Evolutionary conservation across 1,140 invertebrate genomes (phyloP), one percentile per base, ranked within the genome.

Genomic region (Atta texana): DNA sequence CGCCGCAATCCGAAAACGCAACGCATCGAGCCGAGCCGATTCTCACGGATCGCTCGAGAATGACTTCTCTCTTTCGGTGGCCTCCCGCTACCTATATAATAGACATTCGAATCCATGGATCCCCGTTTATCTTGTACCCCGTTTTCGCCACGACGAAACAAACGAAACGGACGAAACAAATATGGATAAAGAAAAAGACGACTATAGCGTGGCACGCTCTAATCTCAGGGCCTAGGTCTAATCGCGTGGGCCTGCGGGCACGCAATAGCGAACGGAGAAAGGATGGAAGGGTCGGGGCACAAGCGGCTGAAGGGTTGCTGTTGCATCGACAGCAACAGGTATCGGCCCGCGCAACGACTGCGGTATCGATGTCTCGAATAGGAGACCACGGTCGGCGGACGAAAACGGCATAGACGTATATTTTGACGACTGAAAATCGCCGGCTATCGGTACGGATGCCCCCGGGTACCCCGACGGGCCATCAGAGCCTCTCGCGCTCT

Each of bases 351-450:
- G 88, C 78, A 81, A 81, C 76, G 39, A 81, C 63, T 64, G 34
- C 12, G 53, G 53, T 80, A 80, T 86, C 75, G 76, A 61, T 84
- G 80, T 82, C 53, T 86, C 85, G 85, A 53, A 21, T 44, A 18
- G 31, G 77, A 81, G 69, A 55, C 39, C 18, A 57, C 64, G 69
- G 55, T 57, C 74, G 66, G 61, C 34, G 75, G 71, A 76, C 86
- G 86, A 84, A 88, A 84, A 86, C 88, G 84, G 81, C 85, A 93
- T 91, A 92, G 92, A 94, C 92, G 93, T 94, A 94, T 94, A 94
- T 94, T 94, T 94, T 94, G 93, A 94, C 93, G 92, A 94, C 91
- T 93, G 91, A 53, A 93, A 93, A 93, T 93, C 91, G 90, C 81
- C 80, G 91, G 91, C 88, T 93, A 92, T 91, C 88, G 85, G 77